These are phyloP conservation scores for Thera britannica DNA, from an alignment of 2,888 invertebrate species.

Conservation along the genomic window DNA sequence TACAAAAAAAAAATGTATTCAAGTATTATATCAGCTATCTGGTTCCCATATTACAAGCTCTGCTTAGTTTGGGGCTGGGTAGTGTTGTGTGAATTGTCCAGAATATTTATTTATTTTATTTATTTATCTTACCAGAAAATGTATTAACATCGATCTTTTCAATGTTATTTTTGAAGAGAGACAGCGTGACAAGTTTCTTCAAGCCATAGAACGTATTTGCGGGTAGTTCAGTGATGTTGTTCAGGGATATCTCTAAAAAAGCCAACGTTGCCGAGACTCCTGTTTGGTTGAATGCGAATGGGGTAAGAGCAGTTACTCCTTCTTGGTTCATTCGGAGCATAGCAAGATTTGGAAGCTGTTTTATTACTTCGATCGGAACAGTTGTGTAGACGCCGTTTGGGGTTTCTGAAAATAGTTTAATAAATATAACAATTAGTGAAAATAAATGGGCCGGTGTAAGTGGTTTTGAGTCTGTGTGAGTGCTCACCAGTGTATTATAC, in stretches of 20 bases:
- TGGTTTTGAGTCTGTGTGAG: too few relatives aligned
- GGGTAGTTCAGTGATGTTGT: constrained; percentile 29
- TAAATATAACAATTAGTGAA: background rate
- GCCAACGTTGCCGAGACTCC: background rate
- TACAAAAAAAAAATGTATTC: too few relatives aligned
- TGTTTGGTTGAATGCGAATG: background rate
- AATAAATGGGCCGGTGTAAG: too few relatives aligned
- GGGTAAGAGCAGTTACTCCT: background rate
- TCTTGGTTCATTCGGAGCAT: background rate
- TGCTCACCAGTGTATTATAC: too few relatives aligned
- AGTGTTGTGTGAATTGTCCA: too few relatives aligned
- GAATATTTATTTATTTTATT: too few relatives aligned
- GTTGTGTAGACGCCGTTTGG: background rate
- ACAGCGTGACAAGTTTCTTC: constrained; percentile 32
- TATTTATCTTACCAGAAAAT: constrained; percentile 17
- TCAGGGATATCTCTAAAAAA: constrained; percentile 35
- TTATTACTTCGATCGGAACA: constrained; percentile 1
- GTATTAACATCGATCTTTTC: background rate
- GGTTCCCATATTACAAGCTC: too few relatives aligned
- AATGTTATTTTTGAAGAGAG: constrained; percentile 46
- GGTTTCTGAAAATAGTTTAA: background rate
- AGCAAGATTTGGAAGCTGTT: background rate
- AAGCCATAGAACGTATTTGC: constrained; percentile 43
- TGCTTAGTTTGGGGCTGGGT: too few relatives aligned
- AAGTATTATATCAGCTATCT: too few relatives aligned